Evolutionary conservation across 1,140 invertebrate species (phyloP), one percentile per base, ranked within the genome.

Genomic region (Pseudomyrmex flavicornis): DNA sequence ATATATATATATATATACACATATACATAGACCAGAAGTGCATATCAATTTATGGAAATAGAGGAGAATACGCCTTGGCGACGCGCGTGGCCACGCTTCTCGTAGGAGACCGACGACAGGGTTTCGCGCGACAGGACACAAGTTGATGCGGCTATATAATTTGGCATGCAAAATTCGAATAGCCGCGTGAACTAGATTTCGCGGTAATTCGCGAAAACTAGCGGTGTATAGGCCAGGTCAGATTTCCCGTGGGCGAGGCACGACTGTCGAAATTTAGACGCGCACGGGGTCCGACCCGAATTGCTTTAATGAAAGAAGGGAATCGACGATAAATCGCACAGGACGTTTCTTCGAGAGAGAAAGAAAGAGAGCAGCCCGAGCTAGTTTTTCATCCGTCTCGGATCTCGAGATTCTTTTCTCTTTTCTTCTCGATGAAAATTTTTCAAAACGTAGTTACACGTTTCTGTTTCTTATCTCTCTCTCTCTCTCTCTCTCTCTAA

Each of bases 41-140:
- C 73, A 72, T 58, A 74, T 75, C 88, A 86, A 90, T 90, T 90
- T 90, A 89, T 90, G 88, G 85, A 90, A 88, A 90, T 90, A 68
- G 75, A 62, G 63, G 85, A 80, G 85, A 80, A 87, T 66, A 50
- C 85, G 76, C 72, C 66, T 58, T 26, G 22, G 59, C 35, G 35
- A 35, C 35, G 35, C 70, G 65, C 85, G 83, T 80, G 76, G 76
- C 62, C 66, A 66, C 68, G 12, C 26, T 68, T 65, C 70, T 26
- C 48, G 26, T 56, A 56, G 15, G 35, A 35, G 5, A 35, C 2
- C 46, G 62, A 66, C 62, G 56, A 76, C 46, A 7, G 35, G 54
- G 54, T 86, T 79, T 69, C 59, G 35, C 54, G 76, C 52, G 68
- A 83, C 68, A 44, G 35, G 35, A 35, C 10, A n/a, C 58, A 73